These are phyloP conservation scores for Neoaliturus tenellus DNA, from an alignment of 2,888 invertebrate species.

Conservation along the genomic window DNA sequence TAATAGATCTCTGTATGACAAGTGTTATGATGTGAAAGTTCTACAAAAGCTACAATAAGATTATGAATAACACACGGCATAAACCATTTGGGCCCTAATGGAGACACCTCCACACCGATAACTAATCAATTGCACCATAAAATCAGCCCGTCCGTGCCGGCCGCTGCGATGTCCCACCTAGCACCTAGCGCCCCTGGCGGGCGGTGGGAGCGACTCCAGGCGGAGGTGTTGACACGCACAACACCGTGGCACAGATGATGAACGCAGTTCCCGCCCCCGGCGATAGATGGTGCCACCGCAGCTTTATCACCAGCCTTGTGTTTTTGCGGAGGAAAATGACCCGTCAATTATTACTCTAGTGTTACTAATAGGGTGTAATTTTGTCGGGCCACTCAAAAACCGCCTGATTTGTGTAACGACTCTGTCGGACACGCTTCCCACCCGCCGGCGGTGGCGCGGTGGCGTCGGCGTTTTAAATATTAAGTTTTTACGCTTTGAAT, in stretches of 20 bases:
- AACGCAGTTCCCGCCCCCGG: conserved; percentile 1
- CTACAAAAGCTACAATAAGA: too few relatives aligned
- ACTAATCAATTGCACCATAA: background rate
- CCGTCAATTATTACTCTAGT: conserved; percentile 41
- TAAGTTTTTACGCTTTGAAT: background rate
- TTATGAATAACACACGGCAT: too few relatives aligned
- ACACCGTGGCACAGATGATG: background rate
- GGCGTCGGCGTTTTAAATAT: background rate
- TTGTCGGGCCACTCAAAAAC: conserved; percentile 25
- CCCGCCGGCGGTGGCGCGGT: background rate
- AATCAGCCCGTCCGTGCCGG: background rate
- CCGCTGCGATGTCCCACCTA: background rate
- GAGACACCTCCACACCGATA: too few relatives aligned
- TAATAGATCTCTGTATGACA: too few relatives aligned
- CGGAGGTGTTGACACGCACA: background rate
- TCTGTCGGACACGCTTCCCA: background rate
- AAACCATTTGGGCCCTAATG: too few relatives aligned
- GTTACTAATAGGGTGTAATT: conserved; percentile 45
- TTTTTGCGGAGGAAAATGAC: conserved; percentile 22
- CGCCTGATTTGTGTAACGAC: conserved; percentile 32
- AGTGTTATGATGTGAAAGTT: too few relatives aligned
- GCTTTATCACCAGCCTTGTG: conserved; percentile 12
- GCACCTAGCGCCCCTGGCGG: background rate
- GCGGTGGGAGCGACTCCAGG: background rate
- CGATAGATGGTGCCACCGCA: conserved; percentile 10